Evolutionary conservation across 2,888 invertebrate genomes (phyloP).

Genomic region (Oegoconia quadripuncta): DNA sequence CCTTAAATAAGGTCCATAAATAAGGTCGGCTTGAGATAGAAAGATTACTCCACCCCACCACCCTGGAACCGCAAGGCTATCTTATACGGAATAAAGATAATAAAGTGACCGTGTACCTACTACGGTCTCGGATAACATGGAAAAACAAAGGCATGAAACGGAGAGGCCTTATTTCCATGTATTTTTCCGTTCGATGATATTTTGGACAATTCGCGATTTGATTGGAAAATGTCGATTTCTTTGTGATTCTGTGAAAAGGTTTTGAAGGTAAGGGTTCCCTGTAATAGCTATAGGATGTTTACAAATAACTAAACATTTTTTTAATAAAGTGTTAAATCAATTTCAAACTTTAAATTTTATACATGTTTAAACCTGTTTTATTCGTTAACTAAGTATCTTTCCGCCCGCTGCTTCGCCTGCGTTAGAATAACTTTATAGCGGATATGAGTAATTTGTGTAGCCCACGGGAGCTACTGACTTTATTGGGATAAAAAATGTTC

Average conservation of each 20-base stretch:
- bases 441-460: too few relatives aligned
- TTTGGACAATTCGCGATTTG: background rate
- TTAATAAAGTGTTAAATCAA: too few relatives aligned
- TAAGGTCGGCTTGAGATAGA: conserved; percentile 9
- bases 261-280: conserved; percentile 31
- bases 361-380: too few relatives aligned
- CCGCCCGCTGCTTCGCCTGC: too few relatives aligned
- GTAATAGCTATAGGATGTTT: too few relatives aligned
- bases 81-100: conserved; percentile 38
- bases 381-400: too few relatives aligned
- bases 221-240: conserved; percentile 29
- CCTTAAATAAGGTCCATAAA: conserved; percentile 11
- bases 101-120: conserved; percentile 35
- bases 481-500: too few relatives aligned
- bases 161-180: background rate
- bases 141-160: conserved; percentile 21
- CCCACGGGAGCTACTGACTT: too few relatives aligned
- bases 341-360: too few relatives aligned
- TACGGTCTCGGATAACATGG: conserved; percentile 30
- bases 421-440: too few relatives aligned
- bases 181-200: conserved; percentile 4
- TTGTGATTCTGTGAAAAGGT: conserved; percentile 48
- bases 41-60: conserved; percentile 2
- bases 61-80: conserved; percentile 1
- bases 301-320: too few relatives aligned